Evolutionary conservation across 35 echinoderm and acorn worm species (phyloP), one percentile per base, ranked within the genome.

Genomic region (Lytechinus variegatus): DNA sequence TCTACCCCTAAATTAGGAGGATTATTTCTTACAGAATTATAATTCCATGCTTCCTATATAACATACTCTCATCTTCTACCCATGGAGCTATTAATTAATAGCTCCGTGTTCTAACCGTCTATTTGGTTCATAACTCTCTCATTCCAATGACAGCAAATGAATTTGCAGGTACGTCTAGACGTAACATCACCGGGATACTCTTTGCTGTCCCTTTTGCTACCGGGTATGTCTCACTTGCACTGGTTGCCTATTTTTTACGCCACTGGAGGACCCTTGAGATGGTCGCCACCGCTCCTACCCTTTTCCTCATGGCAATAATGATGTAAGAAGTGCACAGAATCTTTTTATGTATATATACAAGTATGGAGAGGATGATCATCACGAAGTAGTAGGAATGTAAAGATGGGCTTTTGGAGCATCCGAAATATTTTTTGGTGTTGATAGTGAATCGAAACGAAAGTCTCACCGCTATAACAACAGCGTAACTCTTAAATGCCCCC

Each of bases 241-340:
- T 95, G 51, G 54, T 97, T 87, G 96, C 96, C 24, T 97, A 87
- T 21, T 93, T 95, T 12, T 19, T 97, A 24, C 96, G 96, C 44
- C 28, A 97, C 66, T 97, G 96, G 96, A 95, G 94, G 89, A 95
- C 29, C 33, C 86, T 97, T 24, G 94, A 97, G 91, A 55, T 95
- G 6, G 94, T 95, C n/a, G 92, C 54, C 28, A 57, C 92, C 8
- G 16, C 86, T 44, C 87, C 87, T 5, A 61, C 92, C 1, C 13
- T 90, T 33, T 12, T 44, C 88, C 28, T 90, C 9, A 90, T 90
- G 28, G 88, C 88, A 13, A 52, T 90, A 6, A 90, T 90, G 88
- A 13, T 52, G 88, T 90, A 90, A 79, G 61, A 16, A 71, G 21
- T 9, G 13, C 7, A 58, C 13, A 11, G 2, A 13, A 58, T 58